Conservation (phyloP, 2,888 invertebrate genomes). For the Anorthoa munda region DNA sequence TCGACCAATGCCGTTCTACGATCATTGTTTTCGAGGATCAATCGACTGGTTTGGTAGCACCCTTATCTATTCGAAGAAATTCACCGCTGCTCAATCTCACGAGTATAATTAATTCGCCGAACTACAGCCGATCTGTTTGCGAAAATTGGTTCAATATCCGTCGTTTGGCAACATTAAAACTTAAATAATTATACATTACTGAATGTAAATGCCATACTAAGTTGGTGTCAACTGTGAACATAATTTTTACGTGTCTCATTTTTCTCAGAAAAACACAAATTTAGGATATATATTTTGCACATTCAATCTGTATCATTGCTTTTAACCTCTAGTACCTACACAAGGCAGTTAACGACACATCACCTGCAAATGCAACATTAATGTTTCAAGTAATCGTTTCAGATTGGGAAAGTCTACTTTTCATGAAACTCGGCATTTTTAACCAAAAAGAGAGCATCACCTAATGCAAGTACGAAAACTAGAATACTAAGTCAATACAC, state of each 20-base stretch:
- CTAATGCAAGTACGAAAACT: conserved; percentile 11
- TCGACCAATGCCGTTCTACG: no score
- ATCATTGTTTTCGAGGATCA: no score
- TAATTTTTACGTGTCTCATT: neutral
- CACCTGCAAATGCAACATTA: neutral
- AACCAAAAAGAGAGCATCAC: neutral
- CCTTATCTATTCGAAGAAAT: conserved; percentile 38
- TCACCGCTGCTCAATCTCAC: neutral
- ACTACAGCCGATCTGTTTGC: conserved; percentile 8
- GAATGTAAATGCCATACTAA: neutral
- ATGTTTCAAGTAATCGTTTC: neutral
- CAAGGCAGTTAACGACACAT: no score
- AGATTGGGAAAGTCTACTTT: neutral
- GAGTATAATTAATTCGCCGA: conserved; percentile 44
- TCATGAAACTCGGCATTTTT: neutral
- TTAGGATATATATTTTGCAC: neutral
- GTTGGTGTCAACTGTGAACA: conserved; percentile 7
- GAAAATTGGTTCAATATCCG: conserved; percentile 14
- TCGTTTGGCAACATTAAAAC: neutral
- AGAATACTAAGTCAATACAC: conserved; percentile 21
- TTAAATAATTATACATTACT: conserved; percentile 4
- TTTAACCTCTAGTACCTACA: neutral
- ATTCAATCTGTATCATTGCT: neutral
- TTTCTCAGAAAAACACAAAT: neutral
- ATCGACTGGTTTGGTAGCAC: no score